Percentiles rank a stretch among this genome's conserved stretches.
Evolutionary conservation across 2,888 invertebrate species (phyloP).

Genomic region (Aphidoletes aphidimyza): DNA sequence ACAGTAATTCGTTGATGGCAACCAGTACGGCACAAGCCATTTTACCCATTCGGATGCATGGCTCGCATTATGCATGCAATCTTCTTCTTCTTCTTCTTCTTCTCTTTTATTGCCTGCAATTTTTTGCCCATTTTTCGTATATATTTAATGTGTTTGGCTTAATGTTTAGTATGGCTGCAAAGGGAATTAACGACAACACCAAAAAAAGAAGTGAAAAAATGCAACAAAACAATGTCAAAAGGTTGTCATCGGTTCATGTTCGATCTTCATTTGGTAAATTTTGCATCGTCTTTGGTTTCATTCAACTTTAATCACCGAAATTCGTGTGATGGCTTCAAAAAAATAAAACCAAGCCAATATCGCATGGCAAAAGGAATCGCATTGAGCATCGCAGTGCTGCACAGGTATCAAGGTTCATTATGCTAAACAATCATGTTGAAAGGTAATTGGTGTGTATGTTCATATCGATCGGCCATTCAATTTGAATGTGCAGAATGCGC

Average conservation of each 20-base stretch:
- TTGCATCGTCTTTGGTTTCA: not conserved
- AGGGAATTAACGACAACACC: not conserved
- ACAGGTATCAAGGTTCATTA: slow-evolving; percentile 43
- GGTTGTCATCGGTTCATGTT: slow-evolving; percentile 53
- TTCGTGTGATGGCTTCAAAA: too few relatives aligned
- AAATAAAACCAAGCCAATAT: too few relatives aligned
- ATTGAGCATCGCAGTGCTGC: not conserved
- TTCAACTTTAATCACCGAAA: not conserved
- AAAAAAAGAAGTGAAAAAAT: too few relatives aligned
- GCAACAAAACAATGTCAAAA: slow-evolving; percentile 32
- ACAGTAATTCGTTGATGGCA: not conserved
- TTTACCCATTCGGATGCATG: not conserved
- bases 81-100: not conserved
- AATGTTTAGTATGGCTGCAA: not conserved
- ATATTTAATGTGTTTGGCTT: not conserved
- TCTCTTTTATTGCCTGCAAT: too few relatives aligned
- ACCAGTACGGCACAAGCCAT: slow-evolving; percentile 26
- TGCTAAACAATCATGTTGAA: slow-evolving; percentile 49
- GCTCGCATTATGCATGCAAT: slow-evolving; percentile 21
- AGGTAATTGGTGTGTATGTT: slow-evolving; percentile 24
- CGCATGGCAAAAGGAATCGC: not conserved
- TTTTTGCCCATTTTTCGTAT: not conserved
- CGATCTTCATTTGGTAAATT: slow-evolving; percentile 20
- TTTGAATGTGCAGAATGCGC: not conserved
- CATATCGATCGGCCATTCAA: not conserved